Conservation (phyloP, 2,888 invertebrate genomes). For the Lasioglossum morio region DNA sequence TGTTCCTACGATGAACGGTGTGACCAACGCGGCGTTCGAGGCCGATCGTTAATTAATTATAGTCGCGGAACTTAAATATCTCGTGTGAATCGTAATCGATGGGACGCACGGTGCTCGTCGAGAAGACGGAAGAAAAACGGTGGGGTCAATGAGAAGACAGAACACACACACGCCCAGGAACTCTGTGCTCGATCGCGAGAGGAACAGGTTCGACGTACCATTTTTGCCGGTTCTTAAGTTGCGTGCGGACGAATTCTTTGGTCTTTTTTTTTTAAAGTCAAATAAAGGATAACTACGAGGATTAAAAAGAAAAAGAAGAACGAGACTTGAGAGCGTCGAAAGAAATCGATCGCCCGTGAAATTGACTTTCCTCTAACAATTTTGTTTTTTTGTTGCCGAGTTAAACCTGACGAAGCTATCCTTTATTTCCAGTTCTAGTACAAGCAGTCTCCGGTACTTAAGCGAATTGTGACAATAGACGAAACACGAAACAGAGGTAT, state of each 20-base stretch:
- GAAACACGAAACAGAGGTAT: constrained; percentile 44
- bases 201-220: constrained; percentile 11
- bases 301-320: background rate
- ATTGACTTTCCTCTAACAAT: background rate
- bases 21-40: constrained; percentile 84
- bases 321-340: background rate
- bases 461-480: constrained; percentile 58
- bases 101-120: background rate
- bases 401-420: constrained; percentile 25
- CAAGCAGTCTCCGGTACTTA: constrained; percentile 70
- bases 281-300: constrained; percentile 24
- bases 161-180: background rate
- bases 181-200: background rate
- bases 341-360: background rate
- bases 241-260: background rate
- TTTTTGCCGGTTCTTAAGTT: background rate
- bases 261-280: background rate
- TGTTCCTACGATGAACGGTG: constrained; percentile 81
- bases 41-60: constrained; percentile 77
- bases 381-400: background rate
- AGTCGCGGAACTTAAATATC: constrained; percentile 40
- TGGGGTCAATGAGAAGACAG: background rate
- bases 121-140: background rate
- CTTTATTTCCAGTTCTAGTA: constrained; percentile 61
- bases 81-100: background rate